Base-by-base conservation (phyloP, 2,113 vertebrate genomes). In the Sturnira hondurensis region DNA sequence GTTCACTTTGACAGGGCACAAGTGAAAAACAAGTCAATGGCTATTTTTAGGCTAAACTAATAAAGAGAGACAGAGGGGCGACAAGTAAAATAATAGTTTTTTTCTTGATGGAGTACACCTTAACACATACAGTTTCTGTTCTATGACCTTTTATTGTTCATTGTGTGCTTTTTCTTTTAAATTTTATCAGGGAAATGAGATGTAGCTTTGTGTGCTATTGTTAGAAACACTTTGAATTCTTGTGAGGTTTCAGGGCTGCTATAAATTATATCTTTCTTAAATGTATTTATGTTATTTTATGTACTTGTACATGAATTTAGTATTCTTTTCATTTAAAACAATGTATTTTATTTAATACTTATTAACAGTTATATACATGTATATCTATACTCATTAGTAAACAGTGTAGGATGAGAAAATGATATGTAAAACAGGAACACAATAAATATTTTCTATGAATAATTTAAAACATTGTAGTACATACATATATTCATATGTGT, bases 41-140 rank as follows among this genome's bases (percentile, higher is more conserved):
- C 73, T 97, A 96, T 96, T 97, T 97, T 98, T 97, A 97, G 96
- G 33, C 76, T 93, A 90, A 86, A 56, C 56, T 97, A 97, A 96
- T 97, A 96, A 89, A 97, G 58, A 94, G 12, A 28, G 61, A 96
- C 84, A 96, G 56, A 94, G 14, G n/a, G 70, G 67, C 38, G 67
- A 31, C 36, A 52, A 54, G 71, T 74, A 70, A 96, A 97, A 89
- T 68, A 93, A 87, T 52, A 56, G 22, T 56, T 78, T 77, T 78
- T 65, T 80, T 41, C 73, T 76, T 71, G 54, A 61, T 83, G 77
- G 38, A 86, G 43, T 89, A 84, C 67, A 84, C 5, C 10, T 20
- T 82, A 41, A 56, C 0, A 2, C 13, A 68, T 68, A 70, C 17
- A 0, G 0, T 80, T 70, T 87, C 63, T 68, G 4, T n/a, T 54